Percentiles rank a stretch among this genome's conserved stretches.
Conservation (phyloP, 2,113 vertebrate species). For the Rhinopomastus cyanomelas region DNA sequence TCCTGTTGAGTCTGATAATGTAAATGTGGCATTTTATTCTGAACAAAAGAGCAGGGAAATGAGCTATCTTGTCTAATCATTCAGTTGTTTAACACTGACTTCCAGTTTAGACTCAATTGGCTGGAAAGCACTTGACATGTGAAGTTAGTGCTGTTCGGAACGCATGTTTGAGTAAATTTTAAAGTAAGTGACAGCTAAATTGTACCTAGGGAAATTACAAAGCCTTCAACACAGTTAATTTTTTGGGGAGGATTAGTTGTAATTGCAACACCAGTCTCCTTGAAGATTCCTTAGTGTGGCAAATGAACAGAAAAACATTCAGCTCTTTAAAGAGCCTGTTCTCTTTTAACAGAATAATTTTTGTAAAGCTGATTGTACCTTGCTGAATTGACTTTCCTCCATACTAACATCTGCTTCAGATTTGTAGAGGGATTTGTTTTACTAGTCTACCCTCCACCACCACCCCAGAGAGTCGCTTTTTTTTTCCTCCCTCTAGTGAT, state of each 20-base stretch:
- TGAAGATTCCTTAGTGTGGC: constrained; percentile 83
- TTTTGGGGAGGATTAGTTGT: constrained; percentile 88
- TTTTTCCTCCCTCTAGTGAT: constrained; percentile 64
- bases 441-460: constrained; percentile 44
- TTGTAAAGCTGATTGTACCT: constrained; percentile 72
- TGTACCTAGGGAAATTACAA: constrained; percentile 99
- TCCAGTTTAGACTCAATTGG: constrained; percentile 97
- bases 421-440: constrained; percentile 72
- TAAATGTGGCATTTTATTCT: constrained; percentile 89
- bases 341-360: constrained; percentile 75
- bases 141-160: constrained; percentile 98
- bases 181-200: constrained; percentile 99
- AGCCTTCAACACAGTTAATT: constrained; percentile 99
- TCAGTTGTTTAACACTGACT: constrained; percentile 96
- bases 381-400: constrained; percentile 72
- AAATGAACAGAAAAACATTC: constrained; percentile 79
- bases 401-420: constrained; percentile 68
- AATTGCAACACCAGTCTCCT: constrained; percentile 91
- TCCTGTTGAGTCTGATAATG: constrained; percentile 92
- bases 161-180: constrained; percentile 94
- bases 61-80: constrained; percentile 99
- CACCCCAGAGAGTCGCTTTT: constrained; percentile 5
- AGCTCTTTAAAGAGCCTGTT: constrained; percentile 73
- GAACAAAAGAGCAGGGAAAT: constrained; percentile 96
- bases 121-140: constrained; percentile 99